Evolutionary conservation across 2,113 vertebrate genomes (phyloP).

Genomic region (Lasiurus cinereus): DNA sequence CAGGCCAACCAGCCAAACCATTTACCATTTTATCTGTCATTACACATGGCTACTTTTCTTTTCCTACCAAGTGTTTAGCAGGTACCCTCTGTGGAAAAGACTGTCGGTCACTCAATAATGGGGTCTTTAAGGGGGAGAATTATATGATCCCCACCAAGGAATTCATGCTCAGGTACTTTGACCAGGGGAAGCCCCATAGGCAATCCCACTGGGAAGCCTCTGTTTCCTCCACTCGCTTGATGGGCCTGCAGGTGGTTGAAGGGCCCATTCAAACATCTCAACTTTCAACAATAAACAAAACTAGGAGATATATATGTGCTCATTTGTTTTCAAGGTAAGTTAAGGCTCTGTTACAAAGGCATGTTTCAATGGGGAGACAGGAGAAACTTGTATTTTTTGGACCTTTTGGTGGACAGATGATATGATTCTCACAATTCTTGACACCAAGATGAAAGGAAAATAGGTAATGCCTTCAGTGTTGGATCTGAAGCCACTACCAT

Average conservation of each 20-base stretch:
- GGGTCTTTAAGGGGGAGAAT: neutral
- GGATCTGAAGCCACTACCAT: neutral
- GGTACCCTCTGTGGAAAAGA: neutral
- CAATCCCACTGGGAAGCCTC: neutral
- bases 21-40: neutral
- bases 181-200: neutral
- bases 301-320: neutral
- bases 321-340: neutral
- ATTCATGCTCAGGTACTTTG: too few species aligned
- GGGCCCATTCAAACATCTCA: neutral
- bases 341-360: neutral
- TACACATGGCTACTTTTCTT: neutral
- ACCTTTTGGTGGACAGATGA: neutral
- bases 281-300: neutral
- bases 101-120: neutral
- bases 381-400: neutral
- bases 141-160: neutral
- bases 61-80: neutral
- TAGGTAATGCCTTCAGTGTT: neutral
- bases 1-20: neutral
- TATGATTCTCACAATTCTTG: neutral
- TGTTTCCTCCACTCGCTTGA: neutral
- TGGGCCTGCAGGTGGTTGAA: neutral
- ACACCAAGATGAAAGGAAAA: neutral
- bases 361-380: neutral